Evolutionary conservation across 2,888 invertebrate genomes (phyloP).

Genomic region (Pachydiplax longipennis): DNA sequence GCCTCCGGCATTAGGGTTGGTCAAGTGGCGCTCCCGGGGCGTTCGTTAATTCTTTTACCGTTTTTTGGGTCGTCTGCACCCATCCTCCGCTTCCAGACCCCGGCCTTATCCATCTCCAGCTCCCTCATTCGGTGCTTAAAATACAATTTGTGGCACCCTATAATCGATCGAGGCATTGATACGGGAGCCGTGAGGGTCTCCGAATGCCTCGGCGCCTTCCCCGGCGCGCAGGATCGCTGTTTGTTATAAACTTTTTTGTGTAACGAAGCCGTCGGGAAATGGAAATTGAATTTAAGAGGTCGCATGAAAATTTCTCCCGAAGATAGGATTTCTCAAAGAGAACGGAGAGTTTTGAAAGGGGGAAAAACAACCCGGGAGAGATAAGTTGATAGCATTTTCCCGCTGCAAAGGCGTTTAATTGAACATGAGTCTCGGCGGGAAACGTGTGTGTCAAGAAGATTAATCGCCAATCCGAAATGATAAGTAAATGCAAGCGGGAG

Average conservation of each 20-base stretch:
- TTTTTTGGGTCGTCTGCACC: no score
- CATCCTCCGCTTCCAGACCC: no score
- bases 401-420: background rate
- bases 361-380: background rate
- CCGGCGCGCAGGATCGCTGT: no score
- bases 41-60: no score
- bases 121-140: background rate
- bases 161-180: background rate
- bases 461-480: no score
- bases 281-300: background rate
- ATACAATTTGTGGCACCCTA: background rate
- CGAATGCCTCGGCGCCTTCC: no score
- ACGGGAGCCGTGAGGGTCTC: background rate
- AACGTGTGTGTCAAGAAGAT: no score
- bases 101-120: no score
- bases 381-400: background rate
- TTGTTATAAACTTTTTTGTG: no score
- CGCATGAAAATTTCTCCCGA: background rate
- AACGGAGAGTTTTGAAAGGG: background rate
- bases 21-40: background rate
- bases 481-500: no score
- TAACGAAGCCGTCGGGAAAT: background rate
- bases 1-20: background rate
- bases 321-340: background rate
- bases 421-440: no score